Evolutionary conservation across 2,888 invertebrate genomes (phyloP).

Genomic region (Julus scanicus): DNA sequence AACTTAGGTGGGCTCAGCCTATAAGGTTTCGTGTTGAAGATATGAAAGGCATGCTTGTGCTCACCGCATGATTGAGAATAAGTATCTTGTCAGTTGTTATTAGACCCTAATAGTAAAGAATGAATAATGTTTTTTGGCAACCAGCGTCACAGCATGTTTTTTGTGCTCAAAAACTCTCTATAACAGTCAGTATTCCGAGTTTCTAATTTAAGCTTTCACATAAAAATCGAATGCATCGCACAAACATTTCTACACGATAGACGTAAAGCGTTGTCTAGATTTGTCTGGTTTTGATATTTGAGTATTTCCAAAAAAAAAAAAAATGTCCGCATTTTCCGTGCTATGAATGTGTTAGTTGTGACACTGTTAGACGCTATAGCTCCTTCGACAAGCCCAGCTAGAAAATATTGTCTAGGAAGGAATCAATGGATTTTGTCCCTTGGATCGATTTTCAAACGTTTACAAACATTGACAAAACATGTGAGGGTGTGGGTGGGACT

Average conservation of each 20-base stretch:
- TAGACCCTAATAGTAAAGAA: slow-evolving; percentile 8
- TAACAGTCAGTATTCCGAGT: background rate
- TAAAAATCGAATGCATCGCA: slow-evolving; percentile 8
- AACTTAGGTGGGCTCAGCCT: slow-evolving; percentile 4
- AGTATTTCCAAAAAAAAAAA: background rate
- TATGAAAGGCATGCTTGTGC: slow-evolving; percentile 9
- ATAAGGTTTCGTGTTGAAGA: background rate
- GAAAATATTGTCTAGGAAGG: background rate
- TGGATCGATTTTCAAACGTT: slow-evolving; percentile 13
- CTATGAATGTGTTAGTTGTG: background rate
- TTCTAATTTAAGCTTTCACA: background rate
- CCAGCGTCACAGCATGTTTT: background rate
- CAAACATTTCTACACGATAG: background rate
- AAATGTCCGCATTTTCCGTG: slow-evolving; percentile 7
- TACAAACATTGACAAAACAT: slow-evolving; percentile 31
- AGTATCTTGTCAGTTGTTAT: background rate
- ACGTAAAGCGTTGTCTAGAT: background rate
- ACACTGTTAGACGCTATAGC: background rate
- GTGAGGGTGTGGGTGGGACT: background rate
- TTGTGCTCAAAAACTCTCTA: background rate
- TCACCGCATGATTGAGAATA: slow-evolving; percentile 35
- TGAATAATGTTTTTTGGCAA: slow-evolving; percentile 21
- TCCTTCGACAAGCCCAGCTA: background rate
- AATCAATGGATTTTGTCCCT: background rate
- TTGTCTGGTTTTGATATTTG: slow-evolving; percentile 5